Conservation (phyloP, 1,140 invertebrate genomes). For the Eupeodes corollae region DNA sequence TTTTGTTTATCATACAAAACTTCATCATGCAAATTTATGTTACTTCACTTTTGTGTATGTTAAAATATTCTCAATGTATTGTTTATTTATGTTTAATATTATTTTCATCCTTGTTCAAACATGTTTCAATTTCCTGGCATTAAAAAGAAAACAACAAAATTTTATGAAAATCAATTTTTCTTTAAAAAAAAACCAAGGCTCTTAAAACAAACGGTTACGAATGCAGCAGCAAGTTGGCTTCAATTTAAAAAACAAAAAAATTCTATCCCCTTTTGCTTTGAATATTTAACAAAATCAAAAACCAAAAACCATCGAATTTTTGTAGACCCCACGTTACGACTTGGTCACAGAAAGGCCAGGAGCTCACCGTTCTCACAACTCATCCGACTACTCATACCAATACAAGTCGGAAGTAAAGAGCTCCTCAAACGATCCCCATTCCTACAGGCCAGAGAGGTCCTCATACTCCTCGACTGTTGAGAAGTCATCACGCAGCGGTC, state of each 20-base stretch:
- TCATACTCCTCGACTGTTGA: constrained; percentile 55
- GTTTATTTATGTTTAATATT: too few species aligned
- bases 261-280: not conserved
- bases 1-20: too few species aligned
- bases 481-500: constrained; percentile 51
- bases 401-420: constrained; percentile 50
- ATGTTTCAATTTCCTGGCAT: constrained; percentile 31
- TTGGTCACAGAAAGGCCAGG: constrained; percentile 66
- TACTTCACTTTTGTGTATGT: too few species aligned
- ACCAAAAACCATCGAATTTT: too few species aligned
- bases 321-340: constrained; percentile 74
- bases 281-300: too few species aligned
- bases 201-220: constrained; percentile 6
- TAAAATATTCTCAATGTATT: too few species aligned
- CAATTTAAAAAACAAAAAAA: constrained; percentile 10
- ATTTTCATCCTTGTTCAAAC: constrained; percentile 15
- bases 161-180: too few species aligned
- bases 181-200: not conserved
- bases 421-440: constrained; percentile 43
- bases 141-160: not conserved
- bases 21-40: too few species aligned
- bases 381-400: constrained; percentile 66
- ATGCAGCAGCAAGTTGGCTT: constrained; percentile 18
- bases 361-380: constrained; percentile 40
- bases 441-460: constrained; percentile 45